These are phyloP conservation scores for Rotaria magnacalcarata DNA, from an alignment of 2,888 invertebrate genomes.

Conservation along the genomic window DNA sequence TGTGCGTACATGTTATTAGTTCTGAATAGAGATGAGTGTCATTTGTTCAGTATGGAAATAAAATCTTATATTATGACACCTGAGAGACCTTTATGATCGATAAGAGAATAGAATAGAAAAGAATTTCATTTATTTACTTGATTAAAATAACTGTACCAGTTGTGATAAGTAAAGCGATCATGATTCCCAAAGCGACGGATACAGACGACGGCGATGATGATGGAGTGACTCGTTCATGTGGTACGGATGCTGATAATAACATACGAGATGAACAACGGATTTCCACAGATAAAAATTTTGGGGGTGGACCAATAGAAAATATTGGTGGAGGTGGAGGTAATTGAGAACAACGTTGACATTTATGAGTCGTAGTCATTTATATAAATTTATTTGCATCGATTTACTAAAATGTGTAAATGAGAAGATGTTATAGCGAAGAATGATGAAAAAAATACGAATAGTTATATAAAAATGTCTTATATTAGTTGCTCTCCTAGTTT, in stretches of 20 bases:
- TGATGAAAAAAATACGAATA: background rate
- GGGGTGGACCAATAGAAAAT: background rate
- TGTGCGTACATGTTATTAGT: background rate
- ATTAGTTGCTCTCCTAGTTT: background rate
- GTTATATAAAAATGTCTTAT: background rate
- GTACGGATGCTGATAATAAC: background rate
- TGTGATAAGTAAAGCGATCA: background rate
- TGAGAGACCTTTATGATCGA: constrained; percentile 2
- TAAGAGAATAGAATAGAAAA: background rate
- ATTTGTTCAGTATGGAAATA: background rate
- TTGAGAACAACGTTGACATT: background rate
- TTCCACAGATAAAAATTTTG: background rate
- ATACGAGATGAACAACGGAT: background rate
- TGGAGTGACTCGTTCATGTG: background rate
- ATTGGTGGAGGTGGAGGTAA: background rate
- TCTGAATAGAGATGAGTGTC: background rate
- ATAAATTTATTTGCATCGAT: background rate
- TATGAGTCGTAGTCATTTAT: background rate
- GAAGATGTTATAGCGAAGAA: background rate
- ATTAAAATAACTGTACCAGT: background rate
- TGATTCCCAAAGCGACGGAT: background rate
- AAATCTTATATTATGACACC: background rate
- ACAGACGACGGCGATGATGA: background rate
- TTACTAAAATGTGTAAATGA: background rate
- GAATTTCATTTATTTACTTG: background rate